Evolutionary conservation across 2,888 invertebrate species (phyloP), one percentile per base, ranked within the genome.

Genomic region (Hydrotaea diabolus): DNA sequence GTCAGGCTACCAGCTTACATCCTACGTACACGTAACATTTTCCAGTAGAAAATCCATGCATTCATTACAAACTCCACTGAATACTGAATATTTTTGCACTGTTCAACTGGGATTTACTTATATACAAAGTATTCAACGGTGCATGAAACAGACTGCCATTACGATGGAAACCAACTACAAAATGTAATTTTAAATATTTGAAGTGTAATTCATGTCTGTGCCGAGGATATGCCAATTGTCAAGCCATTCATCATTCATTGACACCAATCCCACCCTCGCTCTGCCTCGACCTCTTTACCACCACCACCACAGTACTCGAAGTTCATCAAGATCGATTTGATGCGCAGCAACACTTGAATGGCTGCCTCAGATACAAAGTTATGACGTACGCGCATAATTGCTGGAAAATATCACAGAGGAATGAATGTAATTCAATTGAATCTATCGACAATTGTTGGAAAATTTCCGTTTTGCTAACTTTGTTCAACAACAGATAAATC

Each of bases 401-500:
- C 13, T 43, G 19, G 39, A 19, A 36, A 39, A 66, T 36, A 64
- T 19, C 66, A 66, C 15, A 43, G 17, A 66, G 17, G 17, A 36
- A 31, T 31, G 13, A 62, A 23, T 62, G 59, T 36, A 49, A 74
- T 75, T 78, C 39, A 71, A 75, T 78, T 74, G 55, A 82, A 79
- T 57, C 62, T 79, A 79, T 76, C 75, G 75, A 76, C 71, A 75
- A 82, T 82, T 82, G 78, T 79, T 79, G 2, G 76, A 79, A 75
- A 79, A 82, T 79, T 75, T 82, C 78, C 75, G 26, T 21, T 75
- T 69, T 13, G 59, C 71, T 19, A 71, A 71, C 71, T 76, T n/a
- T 46, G 72, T 26, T 31, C 13, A 55, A 55, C 39, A 66, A 59
- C 23, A 59, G 59, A 59, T 21, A 59, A 26, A 62, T 31, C 31